phyloP scores from a whole-genome alignment of 37 sponge, comb jelly and placozoan species.

The Haliclona indistincta region DNA sequence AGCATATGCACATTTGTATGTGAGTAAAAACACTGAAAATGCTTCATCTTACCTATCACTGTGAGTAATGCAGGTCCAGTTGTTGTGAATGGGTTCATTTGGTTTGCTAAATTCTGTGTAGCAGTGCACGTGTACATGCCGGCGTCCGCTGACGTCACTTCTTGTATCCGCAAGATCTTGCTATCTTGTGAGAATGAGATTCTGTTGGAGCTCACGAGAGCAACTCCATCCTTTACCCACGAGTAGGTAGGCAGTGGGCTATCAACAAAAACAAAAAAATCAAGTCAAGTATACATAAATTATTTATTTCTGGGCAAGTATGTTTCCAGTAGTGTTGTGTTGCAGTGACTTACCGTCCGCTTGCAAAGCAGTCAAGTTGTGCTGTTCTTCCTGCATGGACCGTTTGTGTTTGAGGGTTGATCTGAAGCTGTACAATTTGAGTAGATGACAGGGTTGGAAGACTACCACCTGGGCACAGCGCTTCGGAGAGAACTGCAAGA shows the following conservation, averaged over 20 bases:
- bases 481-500: background rate
- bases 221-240: constrained; percentile 41
- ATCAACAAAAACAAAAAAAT: background rate
- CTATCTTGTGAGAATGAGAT: constrained; percentile 8
- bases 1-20: background rate
- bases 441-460: constrained; percentile 1
- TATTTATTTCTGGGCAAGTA: background rate
- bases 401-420: background rate
- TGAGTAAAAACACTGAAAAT: background rate
- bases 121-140: constrained; percentile 47
- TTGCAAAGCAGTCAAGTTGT: constrained; percentile 55
- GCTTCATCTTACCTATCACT: constrained; percentile 5
- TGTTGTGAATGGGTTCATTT: too few relatives aligned
- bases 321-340: background rate
- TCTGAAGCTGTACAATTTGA: constrained; percentile 1
- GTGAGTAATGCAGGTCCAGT: background rate
- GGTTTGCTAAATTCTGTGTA: background rate
- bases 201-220: background rate
- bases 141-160: constrained; percentile 21
- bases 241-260: constrained; percentile 37
- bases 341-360: constrained; percentile 42
- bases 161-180: constrained; percentile 6
- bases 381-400: constrained; percentile 38
- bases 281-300: background rate
- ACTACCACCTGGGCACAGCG: background rate